Evolutionary conservation across 2,888 invertebrate species (phyloP).

Genomic region (Gari tellinella): DNA sequence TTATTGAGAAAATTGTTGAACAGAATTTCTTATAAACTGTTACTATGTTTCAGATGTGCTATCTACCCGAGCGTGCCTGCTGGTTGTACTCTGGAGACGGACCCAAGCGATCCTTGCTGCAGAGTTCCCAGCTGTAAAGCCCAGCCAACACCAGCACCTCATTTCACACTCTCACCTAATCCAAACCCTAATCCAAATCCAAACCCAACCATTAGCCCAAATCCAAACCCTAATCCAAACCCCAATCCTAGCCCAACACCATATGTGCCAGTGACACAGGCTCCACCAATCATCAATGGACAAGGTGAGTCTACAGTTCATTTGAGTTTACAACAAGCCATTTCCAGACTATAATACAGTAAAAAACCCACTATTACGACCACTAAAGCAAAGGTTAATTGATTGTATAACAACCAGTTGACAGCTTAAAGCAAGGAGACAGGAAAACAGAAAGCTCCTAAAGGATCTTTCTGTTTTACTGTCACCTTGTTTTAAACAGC

Average conservation of each 20-base stretch:
- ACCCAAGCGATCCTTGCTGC: conserved; percentile 73
- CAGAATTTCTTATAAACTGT: no score
- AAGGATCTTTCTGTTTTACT: no score
- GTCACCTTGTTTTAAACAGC: no score
- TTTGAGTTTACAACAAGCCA: no score
- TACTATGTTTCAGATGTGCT: conserved; percentile 59
- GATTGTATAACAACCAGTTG: no score
- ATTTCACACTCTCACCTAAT: conserved; percentile 32
- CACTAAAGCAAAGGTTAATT: no score
- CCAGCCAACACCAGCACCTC: conserved; percentile 59
- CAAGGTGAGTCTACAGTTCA: conserved; percentile 36
- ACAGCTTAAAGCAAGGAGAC: no score
- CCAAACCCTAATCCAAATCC: conserved; percentile 35
- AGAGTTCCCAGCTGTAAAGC: conserved; percentile 63
- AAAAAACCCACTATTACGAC: no score
- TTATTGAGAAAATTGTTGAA: no score
- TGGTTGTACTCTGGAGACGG: conserved; percentile 66
- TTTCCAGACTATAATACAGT: no score
- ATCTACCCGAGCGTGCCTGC: conserved; percentile 59
- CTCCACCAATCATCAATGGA: conserved; percentile 64
- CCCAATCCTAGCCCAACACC: conserved; percentile 31
- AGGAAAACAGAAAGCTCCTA: no score
- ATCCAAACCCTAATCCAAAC: conserved; percentile 25
- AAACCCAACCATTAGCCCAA: conserved; percentile 40
- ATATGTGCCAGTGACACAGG: conserved; percentile 56